phyloP scores from a whole-genome alignment of 2,797 vertebrate genomes.

The Erpetoichthys calabaricus region DNA sequence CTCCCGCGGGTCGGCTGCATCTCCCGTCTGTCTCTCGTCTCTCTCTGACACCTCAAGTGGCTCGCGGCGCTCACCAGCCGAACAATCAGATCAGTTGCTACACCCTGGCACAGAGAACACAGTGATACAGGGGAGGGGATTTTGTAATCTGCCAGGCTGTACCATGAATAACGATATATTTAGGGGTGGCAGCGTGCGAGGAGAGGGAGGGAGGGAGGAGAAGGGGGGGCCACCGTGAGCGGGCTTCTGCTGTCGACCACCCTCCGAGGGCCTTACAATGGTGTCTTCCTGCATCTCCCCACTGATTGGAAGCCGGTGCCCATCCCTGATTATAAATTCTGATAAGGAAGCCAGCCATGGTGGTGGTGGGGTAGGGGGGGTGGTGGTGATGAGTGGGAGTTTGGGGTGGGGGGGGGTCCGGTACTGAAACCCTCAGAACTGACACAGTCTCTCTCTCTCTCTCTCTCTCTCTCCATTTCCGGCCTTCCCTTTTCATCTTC shows the following conservation, averaged over 20 bases:
- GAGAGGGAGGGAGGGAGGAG: constrained; percentile 1
- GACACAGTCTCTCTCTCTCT: constrained; percentile 23
- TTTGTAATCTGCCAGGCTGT: constrained; percentile 64
- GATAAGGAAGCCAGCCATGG: constrained; percentile 27
- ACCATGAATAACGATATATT: constrained; percentile 28
- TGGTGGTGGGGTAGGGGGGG: not conserved
- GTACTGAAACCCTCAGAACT: constrained; percentile 22
- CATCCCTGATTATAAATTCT: constrained; percentile 44
- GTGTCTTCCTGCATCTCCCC: constrained; percentile 41
- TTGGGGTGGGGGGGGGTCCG: no score
- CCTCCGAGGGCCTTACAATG: constrained; percentile 39
- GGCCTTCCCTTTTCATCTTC: constrained; percentile 4
- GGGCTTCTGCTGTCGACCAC: constrained; percentile 38
- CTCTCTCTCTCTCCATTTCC: constrained; percentile 8
- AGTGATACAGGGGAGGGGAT: constrained; percentile 60
- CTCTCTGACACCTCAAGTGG: not conserved
- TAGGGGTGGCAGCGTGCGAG: constrained; percentile 3
- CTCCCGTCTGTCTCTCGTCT: no score
- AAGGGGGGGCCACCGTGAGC: constrained; percentile 26
- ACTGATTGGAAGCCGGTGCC: constrained; percentile 37
- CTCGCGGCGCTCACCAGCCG: constrained; percentile 21
- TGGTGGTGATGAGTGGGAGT: no score
- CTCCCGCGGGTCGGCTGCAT: no score
- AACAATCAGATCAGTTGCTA: constrained; percentile 46
- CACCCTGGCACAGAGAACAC: constrained; percentile 56